Base-by-base conservation (phyloP, 2,113 vertebrate species). In the Amia ocellicauda region DNA sequence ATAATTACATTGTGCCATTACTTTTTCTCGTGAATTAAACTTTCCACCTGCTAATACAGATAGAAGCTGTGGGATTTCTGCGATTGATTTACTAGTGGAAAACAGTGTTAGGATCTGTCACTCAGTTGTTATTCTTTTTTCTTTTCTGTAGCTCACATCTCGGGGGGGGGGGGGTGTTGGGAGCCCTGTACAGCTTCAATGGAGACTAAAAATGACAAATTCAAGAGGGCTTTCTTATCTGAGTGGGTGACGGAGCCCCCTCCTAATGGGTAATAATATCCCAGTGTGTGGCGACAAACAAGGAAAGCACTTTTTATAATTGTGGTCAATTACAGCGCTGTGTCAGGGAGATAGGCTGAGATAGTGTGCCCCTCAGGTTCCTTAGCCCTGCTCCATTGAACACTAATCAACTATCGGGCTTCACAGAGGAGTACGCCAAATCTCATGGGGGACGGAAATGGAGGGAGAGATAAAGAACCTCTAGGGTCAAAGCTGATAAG, bases 221-320 rank as follows among this genome's bases (percentile, higher is more conserved):
- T 7, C 31, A 36, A 36, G 31, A 7, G 31, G 5, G 31, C 5
- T 7, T 36, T 65, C 56, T 67, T 54, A 45, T 65, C 61, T 59
- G 49, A 68, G 49, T 59, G 42, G 56, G 62, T 62, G 69, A 69
- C 61, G 58, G 49, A 58, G 19, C 63, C 62, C 53, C 29, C 45
- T 66, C 67, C 60, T 73, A 71, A 64, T 53, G 27, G 61, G 71
- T 74, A 76, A 67, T 56, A 73, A 73, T 73, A 49, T 16, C 11
- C 10, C 20, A 20, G 0, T 28, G 54, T 59, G 56, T 58, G 7
- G 52, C 0, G 0, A 40, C 40, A 53, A 68, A 22, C 29, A 64
- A 63, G 20, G 20, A 72, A 28, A 58, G 57, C 58, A 63, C 20
- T 22, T 36, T 58, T 24, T 53, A 59, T 63, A 59, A 59, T 31